Evolutionary conservation across 1,140 invertebrate species (phyloP), one percentile per base, ranked within the genome.

Genomic region (Tetramorium alpestre): DNA sequence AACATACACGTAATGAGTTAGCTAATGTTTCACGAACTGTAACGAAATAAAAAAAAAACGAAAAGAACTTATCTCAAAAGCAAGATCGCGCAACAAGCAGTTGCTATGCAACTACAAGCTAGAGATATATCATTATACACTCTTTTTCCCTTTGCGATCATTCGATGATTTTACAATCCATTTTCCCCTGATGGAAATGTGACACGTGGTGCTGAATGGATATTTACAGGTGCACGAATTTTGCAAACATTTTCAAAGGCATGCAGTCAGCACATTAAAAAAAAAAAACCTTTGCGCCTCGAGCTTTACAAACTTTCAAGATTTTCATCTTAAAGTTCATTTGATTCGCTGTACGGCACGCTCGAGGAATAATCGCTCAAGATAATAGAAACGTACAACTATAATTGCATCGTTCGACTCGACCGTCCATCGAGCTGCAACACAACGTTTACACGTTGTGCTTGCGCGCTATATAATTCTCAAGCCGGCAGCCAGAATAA

Each of bases 371-470:
- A 75, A 60, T 60, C 54, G 69, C 13, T 54, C 80, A 47, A 73
- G 67, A 73, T 73, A 73, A 84, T 75, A 84, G 54, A 75, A 84
- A 84, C 54, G 54, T 60, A 84, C 69, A 75, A 75, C 69, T 75
- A 70, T 62, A 84, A 84, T 84, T 84, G 80, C 80, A 84, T 38
- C 54, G 69, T 84, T 73, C 80, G 38, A 75, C 54, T 60, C 54
- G 54, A 84, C 62, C 51, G 80, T 60, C 54, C 65, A 81, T 70
- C 69, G 80, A 33, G 25, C 58, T 72, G 78, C 54, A 82, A 47
- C 51, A 81, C 47, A 82, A 82, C 80, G 80, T 84, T 84, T 84
- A 73, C 80, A 84, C 67, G 80, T 84, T 84, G 72, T 84, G 72
- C 62, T 69, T 60, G 54, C 25, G 54, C 69, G 80, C 41, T 73